Evolutionary conservation across 2,888 invertebrate species (phyloP).

Genomic region (Blomia tropicalis): DNA sequence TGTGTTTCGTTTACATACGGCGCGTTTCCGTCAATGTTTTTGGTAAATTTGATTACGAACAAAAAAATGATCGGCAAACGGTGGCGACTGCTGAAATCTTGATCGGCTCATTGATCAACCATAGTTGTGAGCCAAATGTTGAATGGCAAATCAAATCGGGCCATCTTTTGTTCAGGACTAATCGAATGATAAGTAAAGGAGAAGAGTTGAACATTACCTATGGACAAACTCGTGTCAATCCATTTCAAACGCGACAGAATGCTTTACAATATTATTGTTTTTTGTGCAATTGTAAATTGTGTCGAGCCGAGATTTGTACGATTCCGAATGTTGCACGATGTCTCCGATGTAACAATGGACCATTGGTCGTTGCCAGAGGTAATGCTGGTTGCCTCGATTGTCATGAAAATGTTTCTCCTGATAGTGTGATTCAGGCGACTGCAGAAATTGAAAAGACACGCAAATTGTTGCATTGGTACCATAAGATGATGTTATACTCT

Average conservation of each 20-base stretch:
- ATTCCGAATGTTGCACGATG: background rate
- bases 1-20: background rate
- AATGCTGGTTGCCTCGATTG: conserved; percentile 4
- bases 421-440: background rate
- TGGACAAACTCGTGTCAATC: background rate
- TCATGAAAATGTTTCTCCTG: background rate
- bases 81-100: background rate
- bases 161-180: background rate
- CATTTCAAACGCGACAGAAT: conserved; percentile 1
- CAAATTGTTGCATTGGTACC: background rate
- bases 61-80: background rate
- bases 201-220: conserved; percentile 5
- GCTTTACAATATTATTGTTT: conserved; percentile 7
- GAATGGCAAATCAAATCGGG: background rate
- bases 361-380: background rate
- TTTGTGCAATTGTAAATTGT: background rate
- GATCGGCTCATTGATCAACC: conserved; percentile 4
- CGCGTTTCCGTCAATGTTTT: conserved; percentile 3
- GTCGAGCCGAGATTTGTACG: background rate
- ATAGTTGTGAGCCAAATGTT: conserved; percentile 1
- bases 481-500: background rate
- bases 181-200: background rate
- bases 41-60: background rate
- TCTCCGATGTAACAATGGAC: background rate
- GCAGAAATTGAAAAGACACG: background rate